Evolutionary conservation across 2,113 vertebrate genomes (phyloP).

Genomic region (Craseonycteris thonglongyai): DNA sequence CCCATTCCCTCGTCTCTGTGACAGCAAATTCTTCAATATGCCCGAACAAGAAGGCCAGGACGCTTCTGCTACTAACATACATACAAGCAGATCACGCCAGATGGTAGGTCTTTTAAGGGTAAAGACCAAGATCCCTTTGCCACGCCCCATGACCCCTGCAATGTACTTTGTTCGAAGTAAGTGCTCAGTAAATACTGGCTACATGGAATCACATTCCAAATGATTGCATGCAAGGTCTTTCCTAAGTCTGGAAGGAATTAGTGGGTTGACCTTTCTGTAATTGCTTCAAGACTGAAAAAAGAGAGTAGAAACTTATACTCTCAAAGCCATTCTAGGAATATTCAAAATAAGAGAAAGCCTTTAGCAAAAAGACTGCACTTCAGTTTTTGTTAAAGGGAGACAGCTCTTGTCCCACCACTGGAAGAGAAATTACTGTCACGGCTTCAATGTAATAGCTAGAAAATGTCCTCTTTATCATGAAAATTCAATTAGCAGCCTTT

Average conservation of each 20-base stretch:
- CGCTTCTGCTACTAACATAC: accelerated
- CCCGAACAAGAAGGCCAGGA: accelerated
- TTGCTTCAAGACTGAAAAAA: not conserved
- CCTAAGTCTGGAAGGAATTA: not conserved
- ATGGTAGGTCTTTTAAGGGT: accelerated
- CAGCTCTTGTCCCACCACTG: not conserved
- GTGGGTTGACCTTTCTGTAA: not conserved
- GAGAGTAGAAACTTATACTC: accelerated
- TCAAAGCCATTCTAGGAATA: not conserved
- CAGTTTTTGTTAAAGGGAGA: not conserved
- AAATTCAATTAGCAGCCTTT: not conserved
- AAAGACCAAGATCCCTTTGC: not conserved
- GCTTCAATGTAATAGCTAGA: too few species aligned
- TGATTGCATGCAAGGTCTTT: not conserved
- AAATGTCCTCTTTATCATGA: not conserved
- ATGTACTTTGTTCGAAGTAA: not conserved
- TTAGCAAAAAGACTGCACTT: not conserved
- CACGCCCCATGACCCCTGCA: accelerated
- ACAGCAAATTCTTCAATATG: not conserved
- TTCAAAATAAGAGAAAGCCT: not conserved
- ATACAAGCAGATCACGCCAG: accelerated
- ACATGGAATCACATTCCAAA: too few species aligned
- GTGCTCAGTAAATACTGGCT: not conserved
- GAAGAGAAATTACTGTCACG: not conserved
- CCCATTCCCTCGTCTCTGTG: not conserved